Evolutionary conservation across 2,797 vertebrate species (phyloP).

Genomic region (Liasis olivaceus): DNA sequence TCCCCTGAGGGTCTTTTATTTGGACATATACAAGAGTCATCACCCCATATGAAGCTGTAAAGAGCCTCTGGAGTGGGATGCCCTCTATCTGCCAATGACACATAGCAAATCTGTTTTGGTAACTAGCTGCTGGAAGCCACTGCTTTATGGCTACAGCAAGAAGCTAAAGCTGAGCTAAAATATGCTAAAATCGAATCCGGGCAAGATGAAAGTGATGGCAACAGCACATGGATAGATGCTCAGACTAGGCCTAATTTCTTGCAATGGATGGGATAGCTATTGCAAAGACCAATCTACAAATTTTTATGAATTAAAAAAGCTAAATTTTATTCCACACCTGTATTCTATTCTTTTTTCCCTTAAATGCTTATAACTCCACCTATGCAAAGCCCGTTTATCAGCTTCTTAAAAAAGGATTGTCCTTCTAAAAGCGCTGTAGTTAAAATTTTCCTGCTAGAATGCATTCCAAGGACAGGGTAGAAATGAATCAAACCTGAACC

Average conservation of each 20-base stretch:
- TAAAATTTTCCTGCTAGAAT: not conserved
- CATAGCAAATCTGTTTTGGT: not conserved
- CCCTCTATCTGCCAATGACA: not conserved
- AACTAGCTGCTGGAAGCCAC: constrained; percentile 17
- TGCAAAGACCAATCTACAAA: not conserved
- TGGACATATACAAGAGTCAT: not conserved
- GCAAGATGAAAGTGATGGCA: not conserved
- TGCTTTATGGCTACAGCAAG: constrained; percentile 1
- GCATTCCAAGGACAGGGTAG: not conserved
- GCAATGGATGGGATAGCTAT: not conserved
- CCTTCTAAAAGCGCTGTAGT: not conserved
- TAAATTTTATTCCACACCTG: not conserved
- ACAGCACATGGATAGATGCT: not conserved
- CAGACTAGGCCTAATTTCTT: not conserved
- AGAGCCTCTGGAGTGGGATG: not conserved
- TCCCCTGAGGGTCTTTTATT: not conserved
- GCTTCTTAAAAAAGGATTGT: not conserved
- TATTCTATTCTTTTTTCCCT: not conserved
- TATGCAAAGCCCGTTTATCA: not conserved
- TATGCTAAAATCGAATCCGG: not conserved
- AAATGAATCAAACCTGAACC: not conserved
- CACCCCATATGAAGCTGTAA: not conserved
- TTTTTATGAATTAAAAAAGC: not conserved
- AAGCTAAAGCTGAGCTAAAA: constrained; percentile 9
- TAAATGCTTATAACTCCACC: not conserved